phyloP scores from a whole-genome alignment of 2,797 vertebrate genomes.

The Sylvilagus floridanus region DNA sequence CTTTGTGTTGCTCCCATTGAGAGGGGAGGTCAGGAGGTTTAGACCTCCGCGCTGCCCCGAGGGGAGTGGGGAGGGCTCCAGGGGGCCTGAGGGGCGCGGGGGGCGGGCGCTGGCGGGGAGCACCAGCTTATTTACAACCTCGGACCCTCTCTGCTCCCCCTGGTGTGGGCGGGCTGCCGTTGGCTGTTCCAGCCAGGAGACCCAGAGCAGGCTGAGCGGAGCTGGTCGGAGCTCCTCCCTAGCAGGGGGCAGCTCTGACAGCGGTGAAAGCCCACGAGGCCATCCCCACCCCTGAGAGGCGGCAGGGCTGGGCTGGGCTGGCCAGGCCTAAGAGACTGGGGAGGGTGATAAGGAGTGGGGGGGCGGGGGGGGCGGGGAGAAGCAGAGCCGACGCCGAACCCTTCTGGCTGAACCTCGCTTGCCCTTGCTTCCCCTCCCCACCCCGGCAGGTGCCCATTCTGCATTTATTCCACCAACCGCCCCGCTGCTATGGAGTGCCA shows the following conservation, averaged over 20 bases:
- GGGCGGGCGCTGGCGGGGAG: slow-evolving; percentile 63
- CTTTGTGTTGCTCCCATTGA: slow-evolving; percentile 83
- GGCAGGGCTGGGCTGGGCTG: slow-evolving; percentile 69
- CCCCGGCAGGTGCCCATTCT: slow-evolving; percentile 96
- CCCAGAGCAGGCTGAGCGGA: background rate
- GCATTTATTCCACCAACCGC: slow-evolving; percentile 99
- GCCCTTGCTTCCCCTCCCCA: background rate
- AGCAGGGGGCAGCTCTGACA: background rate
- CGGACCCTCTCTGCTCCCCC: slow-evolving; percentile 56
- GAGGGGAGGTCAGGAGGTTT: slow-evolving; percentile 74
- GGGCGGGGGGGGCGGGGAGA: slow-evolving; percentile 47
- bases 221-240: background rate
- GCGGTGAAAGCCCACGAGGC: slow-evolving; percentile 41
- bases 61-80: slow-evolving; percentile 56
- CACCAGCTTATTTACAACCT: background rate
- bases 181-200: slow-evolving; percentile 17
- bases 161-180: background rate
- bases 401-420: slow-evolving; percentile 8
- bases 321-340: slow-evolving; percentile 43
- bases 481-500: slow-evolving; percentile 99
- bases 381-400: rapidly evolving
- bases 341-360: background rate
- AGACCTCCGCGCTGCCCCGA: slow-evolving; percentile 45
- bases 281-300: slow-evolving; percentile 4
- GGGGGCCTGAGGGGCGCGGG: slow-evolving; percentile 6